phyloP scores from a whole-genome alignment of 2,797 vertebrate species.

The Morus bassanus region DNA sequence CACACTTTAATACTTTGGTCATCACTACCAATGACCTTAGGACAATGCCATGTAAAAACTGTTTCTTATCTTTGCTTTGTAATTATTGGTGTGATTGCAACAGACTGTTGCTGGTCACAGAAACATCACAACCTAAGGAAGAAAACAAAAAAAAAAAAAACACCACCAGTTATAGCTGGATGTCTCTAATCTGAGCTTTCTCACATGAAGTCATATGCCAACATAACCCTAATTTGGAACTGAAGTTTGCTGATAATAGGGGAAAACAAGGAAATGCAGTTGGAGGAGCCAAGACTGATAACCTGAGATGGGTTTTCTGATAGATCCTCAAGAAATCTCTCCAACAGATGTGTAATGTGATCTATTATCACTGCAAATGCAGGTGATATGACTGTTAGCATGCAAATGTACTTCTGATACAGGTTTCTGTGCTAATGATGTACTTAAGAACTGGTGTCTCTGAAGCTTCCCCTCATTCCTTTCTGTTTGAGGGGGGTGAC shows the following conservation, averaged over 20 bases:
- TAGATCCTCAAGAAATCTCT: not conserved
- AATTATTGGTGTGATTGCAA: not conserved
- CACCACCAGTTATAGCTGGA: not conserved
- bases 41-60: not conserved
- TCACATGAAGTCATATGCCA: not conserved
- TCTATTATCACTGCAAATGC: not conserved
- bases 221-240: not conserved
- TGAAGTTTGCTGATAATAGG: not conserved
- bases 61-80: not conserved
- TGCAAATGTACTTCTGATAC: not conserved
- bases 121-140: not conserved
- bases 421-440: not conserved
- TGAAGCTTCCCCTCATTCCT: not conserved
- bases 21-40: not conserved
- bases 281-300: not conserved
- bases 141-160: not conserved
- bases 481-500: not conserved
- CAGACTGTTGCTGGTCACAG: not conserved
- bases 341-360: accelerated
- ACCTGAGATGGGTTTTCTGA: not conserved
- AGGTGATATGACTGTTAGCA: accelerated
- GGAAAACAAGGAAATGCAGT: not conserved
- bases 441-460: not conserved
- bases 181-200: not conserved
- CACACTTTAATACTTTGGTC: not conserved